Evolutionary conservation across 2,113 vertebrate species (phyloP), one percentile per base, ranked within the genome.

Genomic region (Collichthys lucidus): DNA sequence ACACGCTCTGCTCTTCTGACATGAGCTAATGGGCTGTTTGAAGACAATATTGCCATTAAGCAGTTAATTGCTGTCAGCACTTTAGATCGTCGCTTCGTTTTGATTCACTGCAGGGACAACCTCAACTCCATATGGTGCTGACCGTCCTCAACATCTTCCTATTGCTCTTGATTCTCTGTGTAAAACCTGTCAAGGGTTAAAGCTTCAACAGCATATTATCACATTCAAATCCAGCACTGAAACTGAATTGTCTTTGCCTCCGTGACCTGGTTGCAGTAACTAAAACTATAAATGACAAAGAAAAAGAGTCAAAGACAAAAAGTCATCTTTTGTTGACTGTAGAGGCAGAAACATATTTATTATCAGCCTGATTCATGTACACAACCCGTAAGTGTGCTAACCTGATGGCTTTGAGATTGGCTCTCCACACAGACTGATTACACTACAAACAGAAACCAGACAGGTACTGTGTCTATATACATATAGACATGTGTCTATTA

Each of bases 1-100:
- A 52, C 49, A 24, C 68, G 16, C n/a, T 3, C n/a, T 35, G 57
- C 53, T 47, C 20, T 20, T 62, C 53, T 61, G 19, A 77, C 61
- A 62, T 82, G 64, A 80, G 15, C 60, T 89, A 73, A 86, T 82
- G 66, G 80, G 73, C 46, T 74, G 78, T 66, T 83, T 84, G 71
- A 71, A 88, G 72, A 83, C 75, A 83, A 84, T 59, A 87, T 26
- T 64, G 71, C 80, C 82, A 89, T 90, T 90, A 82, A 80, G 65
- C 59, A 49, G 71, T 76, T 89, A 85, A 91, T 89, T 82, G 79
- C 81, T 86, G 80, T 72, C 62, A 35, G 71, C 12, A 42, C 73
- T 74, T 66, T 26, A 24, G 24, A 62, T 20, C 4, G 1, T 50
- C 29, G 19, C 53, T 63, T 56, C 62, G 60, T 63, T 31, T 31